Base-by-base conservation (phyloP, 2,888 invertebrate species). In the Anagyrus pseudococci region DNA sequence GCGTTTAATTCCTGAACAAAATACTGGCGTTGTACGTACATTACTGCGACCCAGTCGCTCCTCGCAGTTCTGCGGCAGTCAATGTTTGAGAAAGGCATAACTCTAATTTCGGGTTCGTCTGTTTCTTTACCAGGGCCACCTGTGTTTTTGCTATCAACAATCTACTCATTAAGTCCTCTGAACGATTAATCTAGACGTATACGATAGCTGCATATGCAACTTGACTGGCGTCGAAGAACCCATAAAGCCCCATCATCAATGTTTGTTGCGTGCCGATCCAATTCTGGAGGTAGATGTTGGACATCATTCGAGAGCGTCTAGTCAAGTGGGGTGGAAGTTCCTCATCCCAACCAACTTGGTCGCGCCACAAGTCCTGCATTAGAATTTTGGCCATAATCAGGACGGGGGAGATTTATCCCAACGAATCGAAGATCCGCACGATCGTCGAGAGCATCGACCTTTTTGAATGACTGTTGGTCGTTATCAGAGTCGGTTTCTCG, bases 301-400 rank as follows among this genome's bases (percentile, higher is more conserved):
- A 20, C 2, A 40, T 4, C n/a, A 23, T 33, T 8, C 8, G 2
- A 29, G 33, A 50, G 10, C 20, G 8, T 1, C 19, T 6, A 4
- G 3, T 2, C 3, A 49, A 6, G 6, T 17, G 2, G 1, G 4
- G 6, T 4, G 29, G 19, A 7, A 52, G 15, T 1, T 2, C 2
- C 2, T 41, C 53, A 3, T 53, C 53, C 43, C 43, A 53, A 2
- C 2, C 8, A 1, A 26, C 19, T 13, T 13, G 3, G 0, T 10
- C 7, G 3, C 23, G 10, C 54, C 43, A 54, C 13, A 54, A 19
- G 10, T 54, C 20, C 13, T 44, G 54, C 23, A 54, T 40, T 2
- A 54, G 2, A 4, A 43, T 25, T 19, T 54, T 54, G 0, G 13
- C 44, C 0, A 8, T 8, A 3, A 54, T n/a, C 4, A 54, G 10